Evolutionary conservation across 2,113 vertebrate genomes (phyloP).

Genomic region (Strigops habroptila): DNA sequence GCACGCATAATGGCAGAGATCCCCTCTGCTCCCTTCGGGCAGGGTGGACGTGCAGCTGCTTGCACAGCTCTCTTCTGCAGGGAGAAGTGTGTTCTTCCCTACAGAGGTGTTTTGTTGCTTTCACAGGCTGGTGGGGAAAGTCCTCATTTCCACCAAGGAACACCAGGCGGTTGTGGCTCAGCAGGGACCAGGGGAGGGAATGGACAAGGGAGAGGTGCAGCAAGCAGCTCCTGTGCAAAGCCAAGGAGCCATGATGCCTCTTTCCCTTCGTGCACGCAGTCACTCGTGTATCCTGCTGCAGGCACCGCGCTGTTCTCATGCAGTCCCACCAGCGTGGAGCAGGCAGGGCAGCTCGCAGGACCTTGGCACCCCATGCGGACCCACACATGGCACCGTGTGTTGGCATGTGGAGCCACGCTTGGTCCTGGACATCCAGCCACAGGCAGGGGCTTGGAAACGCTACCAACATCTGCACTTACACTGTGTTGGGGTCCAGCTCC

Average conservation of each 20-base stretch:
- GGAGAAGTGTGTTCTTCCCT: neutral
- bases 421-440: rapidly evolving
- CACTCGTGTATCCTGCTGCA: neutral
- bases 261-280: rapidly evolving
- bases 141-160: neutral
- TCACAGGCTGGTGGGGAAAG: neutral
- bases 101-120: neutral
- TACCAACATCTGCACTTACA: rapidly evolving
- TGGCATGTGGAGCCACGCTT: rapidly evolving
- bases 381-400: rapidly evolving
- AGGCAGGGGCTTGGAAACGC: neutral
- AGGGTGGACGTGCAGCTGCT: neutral
- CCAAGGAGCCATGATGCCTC: rapidly evolving
- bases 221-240: neutral
- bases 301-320: neutral
- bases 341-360: rapidly evolving
- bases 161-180: neutral
- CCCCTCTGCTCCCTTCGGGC: neutral
- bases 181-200: too few species aligned
- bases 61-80: neutral
- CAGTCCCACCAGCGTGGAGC: neutral
- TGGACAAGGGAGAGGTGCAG: neutral
- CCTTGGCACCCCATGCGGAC: rapidly evolving
- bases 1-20: neutral
- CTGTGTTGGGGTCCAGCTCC: neutral